Conservation (phyloP, 2,888 invertebrate genomes). For the Cataglyphis altisquamis region DNA sequence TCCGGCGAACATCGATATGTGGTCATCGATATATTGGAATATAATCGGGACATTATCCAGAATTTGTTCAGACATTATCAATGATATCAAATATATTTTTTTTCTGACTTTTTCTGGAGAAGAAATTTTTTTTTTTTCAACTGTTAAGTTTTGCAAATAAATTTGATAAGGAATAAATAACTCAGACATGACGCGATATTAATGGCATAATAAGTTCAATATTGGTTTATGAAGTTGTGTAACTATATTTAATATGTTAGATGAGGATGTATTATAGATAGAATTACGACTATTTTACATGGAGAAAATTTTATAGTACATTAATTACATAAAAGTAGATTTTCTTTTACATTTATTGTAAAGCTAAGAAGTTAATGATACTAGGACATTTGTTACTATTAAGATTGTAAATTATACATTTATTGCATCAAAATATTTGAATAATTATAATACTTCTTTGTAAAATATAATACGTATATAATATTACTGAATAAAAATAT, state of each 20-base stretch:
- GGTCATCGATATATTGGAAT: slow-evolving; percentile 82
- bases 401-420: too few relatives aligned
- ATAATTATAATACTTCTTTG: too few relatives aligned
- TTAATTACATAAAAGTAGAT: too few relatives aligned
- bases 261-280: slow-evolving; percentile 8
- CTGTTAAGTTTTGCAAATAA: not conserved
- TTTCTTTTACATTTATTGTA: too few relatives aligned
- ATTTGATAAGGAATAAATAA: not conserved
- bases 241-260: not conserved
- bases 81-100: slow-evolving; percentile 19
- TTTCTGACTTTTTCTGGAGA: slow-evolving; percentile 30
- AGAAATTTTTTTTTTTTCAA: slow-evolving; percentile 48
- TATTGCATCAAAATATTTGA: too few relatives aligned
- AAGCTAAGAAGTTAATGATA: too few relatives aligned
- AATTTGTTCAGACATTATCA: slow-evolving; percentile 53
- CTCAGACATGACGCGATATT: not conserved
- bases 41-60: slow-evolving; percentile 78
- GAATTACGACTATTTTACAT: not conserved
- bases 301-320: too few relatives aligned
- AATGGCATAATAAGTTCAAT: slow-evolving; percentile 2
- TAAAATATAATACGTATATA: too few relatives aligned
- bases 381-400: too few relatives aligned
- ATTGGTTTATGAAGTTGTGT: not conserved
- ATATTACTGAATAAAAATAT: too few relatives aligned
- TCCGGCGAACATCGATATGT: slow-evolving; percentile 79